These are phyloP conservation scores for Rhynchophorus ferrugineus DNA, from an alignment of 1,140 invertebrate genomes.

Conservation along the genomic window DNA sequence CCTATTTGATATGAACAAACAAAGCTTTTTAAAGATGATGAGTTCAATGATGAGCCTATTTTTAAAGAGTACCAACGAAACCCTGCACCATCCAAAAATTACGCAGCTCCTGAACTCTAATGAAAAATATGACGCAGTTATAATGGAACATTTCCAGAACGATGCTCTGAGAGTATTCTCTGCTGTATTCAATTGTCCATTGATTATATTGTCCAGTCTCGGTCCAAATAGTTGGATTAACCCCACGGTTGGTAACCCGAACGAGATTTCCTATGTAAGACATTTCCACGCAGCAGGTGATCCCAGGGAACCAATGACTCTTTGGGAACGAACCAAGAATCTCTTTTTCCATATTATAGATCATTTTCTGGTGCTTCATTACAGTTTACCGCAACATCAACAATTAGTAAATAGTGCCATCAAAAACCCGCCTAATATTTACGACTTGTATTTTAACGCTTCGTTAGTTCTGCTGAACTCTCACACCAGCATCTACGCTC, in stretches of 20 bases:
- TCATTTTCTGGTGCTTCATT: conserved; percentile 4
- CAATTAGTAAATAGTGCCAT: conserved; percentile 40
- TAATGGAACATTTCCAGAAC: conserved; percentile 42
- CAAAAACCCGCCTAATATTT: conserved; percentile 42
- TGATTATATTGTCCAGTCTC: conserved; percentile 39
- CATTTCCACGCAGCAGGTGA: conserved; percentile 24
- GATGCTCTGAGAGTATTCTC: conserved; percentile 41
- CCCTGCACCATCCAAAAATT: conserved; percentile 19
- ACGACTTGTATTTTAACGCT: conserved; percentile 44
- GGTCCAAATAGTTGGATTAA: conserved; percentile 26
- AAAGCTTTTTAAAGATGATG: background rate
- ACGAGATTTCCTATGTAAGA: conserved; percentile 38
- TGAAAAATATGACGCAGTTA: conserved; percentile 43
- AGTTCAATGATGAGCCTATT: background rate
- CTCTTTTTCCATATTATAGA: conserved; percentile 17
- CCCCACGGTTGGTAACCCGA: conserved; percentile 37
- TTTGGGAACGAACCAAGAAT: conserved; percentile 41
- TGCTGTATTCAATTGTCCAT: conserved; percentile 38
- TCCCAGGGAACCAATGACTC: conserved; percentile 41
- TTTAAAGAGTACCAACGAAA: background rate
- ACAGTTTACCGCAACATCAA: conserved; percentile 28
- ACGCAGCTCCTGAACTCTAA: conserved; percentile 22
- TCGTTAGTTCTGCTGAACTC: conserved; percentile 51
- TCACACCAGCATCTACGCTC: conserved; percentile 46
- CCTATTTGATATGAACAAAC: background rate